Conservation (phyloP, 2,797 vertebrate genomes). For the Sebastes baramenuke region DNA sequence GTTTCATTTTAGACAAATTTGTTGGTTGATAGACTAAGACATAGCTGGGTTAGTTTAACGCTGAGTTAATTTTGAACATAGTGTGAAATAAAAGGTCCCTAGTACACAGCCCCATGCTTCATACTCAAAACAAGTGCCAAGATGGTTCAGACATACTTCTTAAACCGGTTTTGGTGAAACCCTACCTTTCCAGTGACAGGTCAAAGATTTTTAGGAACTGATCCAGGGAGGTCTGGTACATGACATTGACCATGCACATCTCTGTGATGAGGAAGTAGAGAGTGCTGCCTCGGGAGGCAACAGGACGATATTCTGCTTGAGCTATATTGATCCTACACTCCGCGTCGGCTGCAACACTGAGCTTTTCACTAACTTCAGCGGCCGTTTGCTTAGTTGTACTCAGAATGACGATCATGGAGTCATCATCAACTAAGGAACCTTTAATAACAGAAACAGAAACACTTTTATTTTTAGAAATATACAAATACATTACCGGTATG, state of each 20-base stretch:
- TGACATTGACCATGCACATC: conserved; percentile 94
- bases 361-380: conserved; percentile 89
- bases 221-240: conserved; percentile 94
- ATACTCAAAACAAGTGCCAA: not conserved
- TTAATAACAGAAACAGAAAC: conserved; percentile 31
- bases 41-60: not conserved
- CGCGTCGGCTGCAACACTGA: conserved; percentile 88
- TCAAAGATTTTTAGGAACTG: conserved; percentile 94
- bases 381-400: conserved; percentile 88
- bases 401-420: conserved; percentile 88
- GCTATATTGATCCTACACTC: conserved; percentile 90
- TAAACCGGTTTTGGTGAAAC: not conserved
- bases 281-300: conserved; percentile 91
- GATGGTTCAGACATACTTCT: not conserved
- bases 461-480: not conserved
- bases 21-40: not conserved
- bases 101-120: not conserved
- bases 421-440: conserved; percentile 91
- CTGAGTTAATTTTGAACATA: not conserved
- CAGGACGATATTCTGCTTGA: conserved; percentile 90
- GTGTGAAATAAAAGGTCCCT: not conserved
- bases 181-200: conserved; percentile 86
- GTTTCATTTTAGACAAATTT: not conserved
- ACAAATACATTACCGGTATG: not conserved
- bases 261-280: conserved; percentile 94